These are phyloP conservation scores for Trachemys scripta DNA, from an alignment of 2,113 vertebrate genomes.

Conservation along the genomic window DNA sequence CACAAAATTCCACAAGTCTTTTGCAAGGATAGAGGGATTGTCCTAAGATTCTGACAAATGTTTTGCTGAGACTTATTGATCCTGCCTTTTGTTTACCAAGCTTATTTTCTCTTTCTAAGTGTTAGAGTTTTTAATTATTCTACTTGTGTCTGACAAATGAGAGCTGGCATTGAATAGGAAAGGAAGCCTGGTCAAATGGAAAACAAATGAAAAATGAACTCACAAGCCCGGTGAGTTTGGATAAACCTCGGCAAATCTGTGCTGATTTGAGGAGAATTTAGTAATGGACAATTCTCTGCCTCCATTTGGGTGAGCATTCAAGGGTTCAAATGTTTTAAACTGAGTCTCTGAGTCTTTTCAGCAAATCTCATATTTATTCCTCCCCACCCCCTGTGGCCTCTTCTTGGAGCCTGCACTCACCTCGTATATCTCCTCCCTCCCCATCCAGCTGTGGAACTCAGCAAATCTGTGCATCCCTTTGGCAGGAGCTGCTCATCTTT, in stretches of 20 bases:
- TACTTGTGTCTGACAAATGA: not conserved
- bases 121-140: not conserved
- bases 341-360: not conserved
- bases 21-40: slow-evolving; percentile 31
- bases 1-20: slow-evolving; percentile 32
- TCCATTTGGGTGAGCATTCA: not conserved
- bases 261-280: not conserved
- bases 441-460: not conserved
- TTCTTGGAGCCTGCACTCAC: not conserved
- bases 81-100: not conserved
- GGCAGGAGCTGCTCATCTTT: not conserved
- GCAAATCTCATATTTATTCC: not conserved
- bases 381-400: not conserved
- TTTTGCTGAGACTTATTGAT: not conserved
- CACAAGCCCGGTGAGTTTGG: fast-evolving
- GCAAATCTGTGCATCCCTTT: not conserved
- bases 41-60: not conserved
- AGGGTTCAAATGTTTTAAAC: not conserved
- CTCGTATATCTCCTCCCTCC: not conserved
- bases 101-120: not conserved
- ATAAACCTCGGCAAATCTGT: not conserved
- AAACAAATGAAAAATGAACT: not conserved
- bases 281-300: not conserved
- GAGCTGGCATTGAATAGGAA: not conserved
- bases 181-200: not conserved